Percentiles rank a stretch among this genome's conserved stretches.
These are phyloP conservation scores for Neomorphus geoffroyi DNA, from an alignment of 2,797 vertebrate genomes.

Conservation along the genomic window DNA sequence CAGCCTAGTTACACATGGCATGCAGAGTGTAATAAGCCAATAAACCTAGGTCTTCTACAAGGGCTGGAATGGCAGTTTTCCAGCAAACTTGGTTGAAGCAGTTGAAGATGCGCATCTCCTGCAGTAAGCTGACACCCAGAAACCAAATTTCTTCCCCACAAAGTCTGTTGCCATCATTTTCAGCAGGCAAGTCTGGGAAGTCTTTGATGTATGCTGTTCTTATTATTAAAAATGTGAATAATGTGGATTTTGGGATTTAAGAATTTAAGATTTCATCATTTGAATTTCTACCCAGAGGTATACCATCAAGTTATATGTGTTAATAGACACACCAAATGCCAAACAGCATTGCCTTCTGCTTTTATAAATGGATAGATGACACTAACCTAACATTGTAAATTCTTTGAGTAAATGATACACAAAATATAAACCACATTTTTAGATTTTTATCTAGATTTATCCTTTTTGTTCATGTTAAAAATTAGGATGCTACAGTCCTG, in stretches of 20 bases:
- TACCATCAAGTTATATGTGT: neutral
- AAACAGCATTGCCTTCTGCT: neutral
- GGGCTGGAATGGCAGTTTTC: too few relatives aligned
- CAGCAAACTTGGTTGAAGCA: neutral
- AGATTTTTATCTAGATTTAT: too few relatives aligned
- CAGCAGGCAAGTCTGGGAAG: too few relatives aligned
- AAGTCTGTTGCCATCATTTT: too few relatives aligned
- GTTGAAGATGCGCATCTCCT: too few relatives aligned
- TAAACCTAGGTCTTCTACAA: neutral
- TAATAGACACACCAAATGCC: neutral
- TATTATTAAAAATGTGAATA: too few relatives aligned
- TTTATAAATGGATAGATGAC: neutral
- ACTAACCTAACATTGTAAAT: neutral
- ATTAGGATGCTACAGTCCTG: neutral
- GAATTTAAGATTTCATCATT: neutral
- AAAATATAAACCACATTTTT: too few relatives aligned
- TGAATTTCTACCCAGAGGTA: neutral
- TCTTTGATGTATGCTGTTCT: too few relatives aligned
- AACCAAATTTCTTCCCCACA: too few relatives aligned
- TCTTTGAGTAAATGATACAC: neutral
- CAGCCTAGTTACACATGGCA: neutral
- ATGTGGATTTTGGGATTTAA: neutral
- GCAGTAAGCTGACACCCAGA: too few relatives aligned
- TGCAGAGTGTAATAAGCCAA: neutral
- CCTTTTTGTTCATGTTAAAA: neutral